Base-by-base conservation (phyloP, 2,113 vertebrate species). In the Solenodon paradoxus region DNA sequence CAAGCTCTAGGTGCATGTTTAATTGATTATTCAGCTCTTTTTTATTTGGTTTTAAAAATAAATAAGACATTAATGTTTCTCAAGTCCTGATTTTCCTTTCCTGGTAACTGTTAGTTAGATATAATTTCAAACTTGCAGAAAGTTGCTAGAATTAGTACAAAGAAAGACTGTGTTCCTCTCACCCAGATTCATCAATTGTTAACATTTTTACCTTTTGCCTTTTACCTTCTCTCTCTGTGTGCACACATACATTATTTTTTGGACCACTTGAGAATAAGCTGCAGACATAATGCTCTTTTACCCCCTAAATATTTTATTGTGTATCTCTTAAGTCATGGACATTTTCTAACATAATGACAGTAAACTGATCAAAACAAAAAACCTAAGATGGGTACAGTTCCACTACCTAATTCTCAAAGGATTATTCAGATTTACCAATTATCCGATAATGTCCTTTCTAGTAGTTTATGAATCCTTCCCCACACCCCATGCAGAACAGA, bases 111-210 rank as follows among this genome's bases (percentile, higher is more conserved):
- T 66, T 69, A 51, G 68, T 94, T 92, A 81, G 63, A 77, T 64
- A 22, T 63, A n/a, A 78, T 83, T 94, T 91, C 51, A 86, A 86
- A 91, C 51, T 75, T 92, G 78, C 0, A 91, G 53, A n/a, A 92
- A 88, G 19, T 93, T 84, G 6, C 55, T 49, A 51, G 55, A 51
- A 57, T 42, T n/a, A 64, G 20, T 80, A 20, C 74, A 80, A 74
- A 93, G 66, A 92, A n/a, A 9, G 16, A 42, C 40, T 26, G 17
- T 7, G 32, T 38, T 4, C 16, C 38, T 3, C 93, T 92, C 8
- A 51, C 38, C 16, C 6, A 68, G 32, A 91, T 75, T 57, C 24
- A 49, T 16, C 47, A 42, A 8, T 12, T 55, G 2, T 92, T 68
- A 71, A 68, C n/a, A 20, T 55, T 81, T 45, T 57, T 22, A 42